Percentiles rank a stretch among this genome's conserved stretches.
Evolutionary conservation across 2,797 vertebrate genomes (phyloP).

Genomic region (Protosalanx chinensis): DNA sequence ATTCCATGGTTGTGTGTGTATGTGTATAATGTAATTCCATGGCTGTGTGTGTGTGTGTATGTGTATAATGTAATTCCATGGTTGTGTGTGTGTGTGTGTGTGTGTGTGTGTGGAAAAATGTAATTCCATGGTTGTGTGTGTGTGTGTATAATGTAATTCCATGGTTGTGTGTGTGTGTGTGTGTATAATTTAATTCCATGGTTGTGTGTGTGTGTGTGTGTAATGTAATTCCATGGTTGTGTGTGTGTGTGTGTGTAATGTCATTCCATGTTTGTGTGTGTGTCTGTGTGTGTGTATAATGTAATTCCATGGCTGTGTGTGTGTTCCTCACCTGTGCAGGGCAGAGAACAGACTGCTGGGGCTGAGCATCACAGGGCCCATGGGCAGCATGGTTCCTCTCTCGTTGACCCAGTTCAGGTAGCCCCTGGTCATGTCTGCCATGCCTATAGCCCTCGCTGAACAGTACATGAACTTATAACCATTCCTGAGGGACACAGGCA

Average conservation of each 20-base stretch:
- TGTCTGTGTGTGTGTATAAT: too few relatives aligned
- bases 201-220: too few relatives aligned
- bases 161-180: constrained; percentile 3
- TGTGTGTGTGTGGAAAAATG: too few relatives aligned
- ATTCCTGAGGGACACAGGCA: constrained; percentile 72
- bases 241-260: too few relatives aligned
- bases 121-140: neutral
- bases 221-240: too few relatives aligned
- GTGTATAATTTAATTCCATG: too few relatives aligned
- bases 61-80: too few relatives aligned
- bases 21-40: too few relatives aligned
- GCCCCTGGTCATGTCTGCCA: constrained; percentile 95
- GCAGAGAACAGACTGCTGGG: constrained; percentile 96
- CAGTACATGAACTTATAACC: constrained; percentile 98
- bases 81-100: too few relatives aligned
- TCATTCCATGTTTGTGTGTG: too few relatives aligned
- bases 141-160: neutral
- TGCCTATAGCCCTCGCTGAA: constrained; percentile 94
- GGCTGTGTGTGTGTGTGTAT: too few relatives aligned
- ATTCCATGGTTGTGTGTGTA: neutral
- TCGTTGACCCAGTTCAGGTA: constrained; percentile 97
- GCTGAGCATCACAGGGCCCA: constrained; percentile 89
- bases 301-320: neutral
- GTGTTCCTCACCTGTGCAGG: constrained; percentile 82
- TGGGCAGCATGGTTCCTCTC: constrained; percentile 88